Evolutionary conservation across 1,140 invertebrate species (phyloP).

Genomic region (Neelides sp.): DNA sequence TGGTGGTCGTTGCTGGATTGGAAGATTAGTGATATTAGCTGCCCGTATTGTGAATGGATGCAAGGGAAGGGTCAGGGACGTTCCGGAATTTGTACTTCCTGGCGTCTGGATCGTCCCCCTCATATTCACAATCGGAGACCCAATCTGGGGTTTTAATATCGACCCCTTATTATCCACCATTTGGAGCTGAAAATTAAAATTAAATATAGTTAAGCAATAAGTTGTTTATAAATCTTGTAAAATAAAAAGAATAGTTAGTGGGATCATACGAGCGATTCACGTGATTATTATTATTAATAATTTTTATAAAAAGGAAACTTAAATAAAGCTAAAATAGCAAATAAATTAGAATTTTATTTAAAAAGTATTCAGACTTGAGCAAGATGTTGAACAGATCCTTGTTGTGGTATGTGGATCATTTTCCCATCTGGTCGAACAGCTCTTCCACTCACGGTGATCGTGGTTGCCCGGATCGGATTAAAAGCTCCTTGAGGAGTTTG

Average conservation of each 20-base stretch:
- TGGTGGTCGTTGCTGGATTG: slow-evolving; percentile 7
- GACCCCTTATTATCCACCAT: slow-evolving; percentile 28
- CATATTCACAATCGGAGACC: slow-evolving; percentile 23
- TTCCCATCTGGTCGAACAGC: slow-evolving; percentile 23
- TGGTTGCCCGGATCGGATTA: slow-evolving; percentile 16
- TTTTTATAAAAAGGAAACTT: not conserved
- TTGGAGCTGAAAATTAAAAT: slow-evolving; percentile 21
- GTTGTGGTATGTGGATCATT: slow-evolving; percentile 30
- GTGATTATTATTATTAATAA: not conserved
- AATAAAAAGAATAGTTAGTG: not conserved
- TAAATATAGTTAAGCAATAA: too few species aligned
- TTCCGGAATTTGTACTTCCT: slow-evolving; percentile 10
- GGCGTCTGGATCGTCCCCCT: slow-evolving; percentile 19
- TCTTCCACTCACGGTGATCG: slow-evolving; percentile 21
- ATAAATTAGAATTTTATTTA: not conserved
- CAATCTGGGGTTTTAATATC: slow-evolving; percentile 20
- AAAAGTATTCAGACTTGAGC: slow-evolving; percentile 17
- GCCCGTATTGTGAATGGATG: slow-evolving; percentile 25
- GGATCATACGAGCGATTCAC: not conserved
- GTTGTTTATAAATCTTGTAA: too few species aligned
- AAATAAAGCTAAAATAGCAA: not conserved
- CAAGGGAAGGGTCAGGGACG: slow-evolving; percentile 10
- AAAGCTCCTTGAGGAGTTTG: slow-evolving; percentile 16
- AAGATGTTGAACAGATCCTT: slow-evolving; percentile 23
- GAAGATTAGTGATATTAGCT: slow-evolving; percentile 18